phyloP scores from a whole-genome alignment of 1,140 invertebrate species.

The Lepidurus arcticus region DNA sequence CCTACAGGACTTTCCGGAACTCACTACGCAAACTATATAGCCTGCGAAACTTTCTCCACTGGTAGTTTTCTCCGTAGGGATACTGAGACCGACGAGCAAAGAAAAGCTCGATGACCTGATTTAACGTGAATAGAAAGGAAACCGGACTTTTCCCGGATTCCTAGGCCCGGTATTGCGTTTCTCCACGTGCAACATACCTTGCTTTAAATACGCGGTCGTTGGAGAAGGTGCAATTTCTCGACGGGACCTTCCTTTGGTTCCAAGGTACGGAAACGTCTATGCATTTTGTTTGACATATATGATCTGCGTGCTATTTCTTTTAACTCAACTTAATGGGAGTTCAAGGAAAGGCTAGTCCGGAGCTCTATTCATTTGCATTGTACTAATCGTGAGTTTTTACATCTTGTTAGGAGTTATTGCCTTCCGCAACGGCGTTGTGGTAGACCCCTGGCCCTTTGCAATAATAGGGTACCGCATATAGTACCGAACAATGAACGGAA shows the following conservation, averaged over 20 bases:
- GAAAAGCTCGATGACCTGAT: constrained; percentile 9
- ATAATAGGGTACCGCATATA: not conserved
- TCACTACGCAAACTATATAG: not conserved
- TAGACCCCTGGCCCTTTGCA: not conserved
- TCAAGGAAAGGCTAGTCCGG: too few species aligned
- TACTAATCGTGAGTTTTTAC: not conserved
- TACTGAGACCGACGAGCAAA: not conserved
- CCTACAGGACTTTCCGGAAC: not conserved
- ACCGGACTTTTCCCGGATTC: constrained; percentile 14
- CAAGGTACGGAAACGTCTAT: too few species aligned
- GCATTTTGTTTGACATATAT: too few species aligned
- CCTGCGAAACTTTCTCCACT: constrained; percentile 17
- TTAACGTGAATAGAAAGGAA: constrained; percentile 1
- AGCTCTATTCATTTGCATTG: not conserved
- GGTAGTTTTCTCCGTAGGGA: not conserved
- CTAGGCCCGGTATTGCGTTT: not conserved
- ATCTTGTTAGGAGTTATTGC: not conserved
- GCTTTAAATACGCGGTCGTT: not conserved
- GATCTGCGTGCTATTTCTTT: too few species aligned
- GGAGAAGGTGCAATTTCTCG: too few species aligned
- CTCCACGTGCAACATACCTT: not conserved
- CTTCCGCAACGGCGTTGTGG: not conserved
- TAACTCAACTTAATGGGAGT: too few species aligned
- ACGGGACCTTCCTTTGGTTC: too few species aligned
- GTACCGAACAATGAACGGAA: constrained; percentile 7